Evolutionary conservation across 2,797 vertebrate species (phyloP).

Genomic region (Sebastes minor): DNA sequence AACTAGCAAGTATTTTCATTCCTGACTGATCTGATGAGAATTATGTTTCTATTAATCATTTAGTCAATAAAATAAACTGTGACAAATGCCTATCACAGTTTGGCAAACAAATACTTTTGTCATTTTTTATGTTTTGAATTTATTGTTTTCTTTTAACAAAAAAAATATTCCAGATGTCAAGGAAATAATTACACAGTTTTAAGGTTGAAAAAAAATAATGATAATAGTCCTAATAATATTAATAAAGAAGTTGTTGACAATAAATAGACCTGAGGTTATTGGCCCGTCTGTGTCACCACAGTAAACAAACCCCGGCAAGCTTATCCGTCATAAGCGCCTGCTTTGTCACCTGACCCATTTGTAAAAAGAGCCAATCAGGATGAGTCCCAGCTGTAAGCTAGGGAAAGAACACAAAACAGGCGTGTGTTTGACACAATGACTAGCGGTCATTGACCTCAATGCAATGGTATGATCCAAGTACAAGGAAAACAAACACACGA

Average conservation of each 20-base stretch:
- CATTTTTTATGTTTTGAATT: no score
- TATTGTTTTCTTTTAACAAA: background rate
- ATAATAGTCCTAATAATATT: background rate
- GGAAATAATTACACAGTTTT: background rate
- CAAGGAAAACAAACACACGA: background rate
- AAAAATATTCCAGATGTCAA: background rate
- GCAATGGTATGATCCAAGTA: background rate
- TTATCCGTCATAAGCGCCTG: slow-evolving; percentile 67
- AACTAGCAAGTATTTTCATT: background rate
- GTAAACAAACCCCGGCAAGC: slow-evolving; percentile 55
- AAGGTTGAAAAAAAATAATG: background rate
- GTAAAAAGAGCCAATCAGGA: slow-evolving; percentile 58
- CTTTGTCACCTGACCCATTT: slow-evolving; percentile 61
- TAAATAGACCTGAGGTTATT: background rate
- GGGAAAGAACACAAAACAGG: slow-evolving; percentile 44
- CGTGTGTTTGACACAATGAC: slow-evolving; percentile 24
- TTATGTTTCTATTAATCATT: background rate
- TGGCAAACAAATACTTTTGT: background rate
- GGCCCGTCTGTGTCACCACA: background rate
- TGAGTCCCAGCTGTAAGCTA: slow-evolving; percentile 31
- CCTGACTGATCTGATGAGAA: background rate
- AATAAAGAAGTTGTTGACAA: background rate
- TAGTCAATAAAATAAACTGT: background rate
- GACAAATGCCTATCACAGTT: background rate
- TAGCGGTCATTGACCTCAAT: slow-evolving; percentile 25